Evolutionary conservation across 2,113 vertebrate genomes (phyloP), one percentile per base, ranked within the genome.

Genomic region (Ceyx margarethae): DNA sequence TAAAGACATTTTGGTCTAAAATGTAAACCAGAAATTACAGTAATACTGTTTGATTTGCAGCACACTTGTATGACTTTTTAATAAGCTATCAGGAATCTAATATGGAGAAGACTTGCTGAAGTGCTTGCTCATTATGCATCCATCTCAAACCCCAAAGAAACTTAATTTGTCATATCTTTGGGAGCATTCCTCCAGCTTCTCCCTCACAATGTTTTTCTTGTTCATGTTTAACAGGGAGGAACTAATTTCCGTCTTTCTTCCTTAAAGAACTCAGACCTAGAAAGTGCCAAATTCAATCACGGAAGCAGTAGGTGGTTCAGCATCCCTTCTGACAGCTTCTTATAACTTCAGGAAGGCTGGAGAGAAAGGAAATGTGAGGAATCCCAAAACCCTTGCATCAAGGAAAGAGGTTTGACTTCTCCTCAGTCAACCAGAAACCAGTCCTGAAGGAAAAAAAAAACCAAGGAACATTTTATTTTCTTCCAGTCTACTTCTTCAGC

Each of bases 201-300:
- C 66, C 64, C 60, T 19, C 45, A 79, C 43, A 76, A 20, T 11
- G 14, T 45, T 83, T 23, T 71, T 90, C 82, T 80, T 92, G 56
- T 85, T 93, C 87, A 5, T 74, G 79, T 83, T 91, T 57, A 95
- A 68, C 78, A 87, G 37, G 58, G 35, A 94, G 65, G 81, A 92
- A 94, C 72, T 85, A 93, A 93, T 94, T 75, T 71, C 81, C 92
- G 67, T 53, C 90, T 84, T 85, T 68, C 78, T 89, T 85, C 62
- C 51, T 80, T 71, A 67, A 87, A 65, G 64, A 91, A 64, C 6
- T 1, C 23, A 82, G 84, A 57, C 50, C 40, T 72, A 92, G 43
- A 78, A 92, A 89, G 85, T 89, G 89, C 72, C 95, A 93, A 65
- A 89, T 83, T 71, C 53, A 89, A 85, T 78, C 85, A 91, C 0